Evolutionary conservation across 2,797 vertebrate species (phyloP).

Genomic region (Melanotaenia pygmaea): DNA sequence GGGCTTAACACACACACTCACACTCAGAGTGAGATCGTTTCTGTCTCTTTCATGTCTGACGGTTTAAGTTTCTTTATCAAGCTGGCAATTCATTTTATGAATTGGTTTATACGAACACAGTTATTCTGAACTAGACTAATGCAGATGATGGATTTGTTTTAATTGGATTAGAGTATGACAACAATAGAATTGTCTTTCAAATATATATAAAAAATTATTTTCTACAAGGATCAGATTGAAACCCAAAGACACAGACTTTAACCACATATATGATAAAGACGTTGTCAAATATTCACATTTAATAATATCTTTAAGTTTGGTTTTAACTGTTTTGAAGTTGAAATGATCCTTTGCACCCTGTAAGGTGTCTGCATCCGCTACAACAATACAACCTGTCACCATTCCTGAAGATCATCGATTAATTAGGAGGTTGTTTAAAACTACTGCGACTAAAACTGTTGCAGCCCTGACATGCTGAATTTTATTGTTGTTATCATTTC

Average conservation of each 20-base stretch:
- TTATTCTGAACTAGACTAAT: no score
- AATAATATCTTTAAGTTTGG: neutral
- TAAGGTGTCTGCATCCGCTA: neutral
- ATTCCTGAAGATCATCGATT: constrained; percentile 6
- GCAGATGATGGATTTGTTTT: no score
- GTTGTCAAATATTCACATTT: neutral
- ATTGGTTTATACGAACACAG: no score
- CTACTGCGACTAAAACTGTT: neutral
- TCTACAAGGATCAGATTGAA: neutral
- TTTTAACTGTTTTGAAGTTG: neutral
- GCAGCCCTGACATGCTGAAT: neutral
- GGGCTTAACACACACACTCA: constrained; percentile 31
- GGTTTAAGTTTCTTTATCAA: neutral
- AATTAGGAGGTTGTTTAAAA: no score
- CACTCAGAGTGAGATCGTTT: neutral
- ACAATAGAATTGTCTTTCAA: neutral
- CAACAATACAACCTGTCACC: neutral
- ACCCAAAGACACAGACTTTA: neutral
- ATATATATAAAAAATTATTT: neutral
- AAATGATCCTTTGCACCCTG: neutral
- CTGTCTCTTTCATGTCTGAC: constrained; percentile 2
- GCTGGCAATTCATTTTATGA: no score
- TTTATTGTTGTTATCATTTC: neutral
- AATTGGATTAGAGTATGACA: no score
- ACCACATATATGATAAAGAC: neutral